Conservation (phyloP, 2,113 vertebrate genomes). For the Platysteira castanea region DNA sequence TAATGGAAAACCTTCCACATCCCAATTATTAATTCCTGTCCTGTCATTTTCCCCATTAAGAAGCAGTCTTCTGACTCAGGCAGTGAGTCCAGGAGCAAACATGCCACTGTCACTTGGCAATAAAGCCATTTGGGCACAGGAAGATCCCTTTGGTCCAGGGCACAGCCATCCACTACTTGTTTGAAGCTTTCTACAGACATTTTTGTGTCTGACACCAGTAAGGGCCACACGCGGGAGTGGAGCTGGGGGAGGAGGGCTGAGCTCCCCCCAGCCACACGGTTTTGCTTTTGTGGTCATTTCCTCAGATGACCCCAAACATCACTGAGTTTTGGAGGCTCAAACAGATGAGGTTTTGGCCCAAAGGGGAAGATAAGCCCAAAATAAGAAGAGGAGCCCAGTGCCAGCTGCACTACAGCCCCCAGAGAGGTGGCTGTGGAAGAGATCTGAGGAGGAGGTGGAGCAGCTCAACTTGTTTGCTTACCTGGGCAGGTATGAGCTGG, state of each 20-base stretch:
- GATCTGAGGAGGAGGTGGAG: neutral
- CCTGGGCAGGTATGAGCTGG: neutral
- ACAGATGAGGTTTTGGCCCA: neutral
- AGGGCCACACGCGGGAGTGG: fast-evolving
- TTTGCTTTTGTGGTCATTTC: neutral
- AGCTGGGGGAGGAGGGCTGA: neutral
- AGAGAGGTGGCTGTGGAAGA: neutral
- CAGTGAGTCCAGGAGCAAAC: neutral
- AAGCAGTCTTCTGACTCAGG: neutral
- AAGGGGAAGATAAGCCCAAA: neutral
- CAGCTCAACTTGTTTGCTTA: neutral
- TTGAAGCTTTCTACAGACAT: neutral
- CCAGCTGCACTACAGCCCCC: neutral
- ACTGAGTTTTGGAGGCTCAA: neutral
- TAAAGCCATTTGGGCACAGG: neutral
- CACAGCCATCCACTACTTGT: no score
- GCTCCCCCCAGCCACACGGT: fast-evolving
- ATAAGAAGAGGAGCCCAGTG: neutral
- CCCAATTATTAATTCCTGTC: neutral
- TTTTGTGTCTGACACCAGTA: neutral
- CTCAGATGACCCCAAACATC: neutral
- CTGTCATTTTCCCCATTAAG: neutral
- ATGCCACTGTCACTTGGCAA: neutral
- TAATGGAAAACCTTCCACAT: neutral
- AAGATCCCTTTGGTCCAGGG: neutral